Evolutionary conservation across 1,140 invertebrate species (phyloP), one percentile per base, ranked within the genome.

Genomic region (Bombus sylvicola): DNA sequence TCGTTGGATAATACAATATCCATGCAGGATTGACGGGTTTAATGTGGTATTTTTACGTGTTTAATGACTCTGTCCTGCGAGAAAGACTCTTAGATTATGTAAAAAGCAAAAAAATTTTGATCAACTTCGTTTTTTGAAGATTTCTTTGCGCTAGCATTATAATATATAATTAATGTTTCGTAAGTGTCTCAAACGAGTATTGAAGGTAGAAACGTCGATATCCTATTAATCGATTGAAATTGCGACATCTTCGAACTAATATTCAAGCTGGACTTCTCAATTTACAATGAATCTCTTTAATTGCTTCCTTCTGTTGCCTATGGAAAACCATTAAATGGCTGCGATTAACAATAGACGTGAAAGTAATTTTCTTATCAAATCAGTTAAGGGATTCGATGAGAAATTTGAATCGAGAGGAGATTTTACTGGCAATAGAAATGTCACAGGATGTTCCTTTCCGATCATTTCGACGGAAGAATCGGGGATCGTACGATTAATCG

Each of bases 401-500:
- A 28, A 13, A 15, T n/a, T n/a, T 2, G 12, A 47, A 53, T 73
- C 1, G 41, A 31, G 5, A 6, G n/a, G 41, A 28, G 3, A 53
- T 25, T 25, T 53, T 10, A 74, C 10, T 34, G 15, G 37, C 34
- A 22, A 62, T 22, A 4, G 9, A 5, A 9, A 64, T n/a, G 57
- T 62, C 53, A 62, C 31, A 0, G 18, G 31, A n/a, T 31, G 34
- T 9, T 76, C 34, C 53, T 22, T 25, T 28, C 2, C 15, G 28
- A 0, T 72, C 10, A 22, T 53, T 53, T 53, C n/a, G 9, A 10
- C 13, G 15, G 41, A 75, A 75, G 39, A 81, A 73, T n/a, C 37
- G 71, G 9, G 10, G 25, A 68, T 68, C 28, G 41, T 34, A 12
- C 73, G 28, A 15, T n/a, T 69, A 77, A 83, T 83, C 62, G 81